Base-by-base conservation (phyloP, 2,113 vertebrate species). In the Sebastes schlegelii region DNA sequence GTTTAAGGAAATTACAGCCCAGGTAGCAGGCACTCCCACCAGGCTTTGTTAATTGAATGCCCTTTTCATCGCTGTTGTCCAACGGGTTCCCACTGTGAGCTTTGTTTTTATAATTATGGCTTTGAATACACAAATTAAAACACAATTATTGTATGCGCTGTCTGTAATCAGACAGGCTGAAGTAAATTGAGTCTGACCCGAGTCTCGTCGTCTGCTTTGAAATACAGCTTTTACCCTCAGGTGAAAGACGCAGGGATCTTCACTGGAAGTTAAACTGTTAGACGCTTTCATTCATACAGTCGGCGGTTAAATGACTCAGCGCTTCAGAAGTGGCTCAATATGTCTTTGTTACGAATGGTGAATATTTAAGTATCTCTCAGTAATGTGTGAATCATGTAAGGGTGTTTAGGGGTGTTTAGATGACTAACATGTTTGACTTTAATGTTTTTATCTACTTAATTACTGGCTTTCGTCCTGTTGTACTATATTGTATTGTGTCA, bases 1-100 rank as follows among this genome's bases (percentile, higher is more conserved):
- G 88, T 92, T 94, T 91, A 93, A 91, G 86, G 87, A 91, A 93
- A 93, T 93, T 86, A 92, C 88, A 93, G 90, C 89, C 88, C 77
- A 83, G 82, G 80, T 90, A 82, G 77, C 88, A 88, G 86, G 60
- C 87, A 63, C 80, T 88, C 82, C 85, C 90, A 80, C 85, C 90
- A 80, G 79, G 77, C 77, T 92, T 84, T 79, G 80, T 86, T 91
- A 91, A 92, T 89, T 83, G 79, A 92, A 85, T 88, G 74, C 74
- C 79, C 79, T 84, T 91, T 86, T 91, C 86, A 82, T 90, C 82
- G 57, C 77, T 81, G 85, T 58, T 86, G 85, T 90, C 81, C 74
- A 65, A 73, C 49, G n/a, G 63, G 58, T 83, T 85, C 64, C 71
- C 55, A 73, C 84, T 79, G 75, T 46, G 45, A 76, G 84, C 70